Evolutionary conservation across 2,888 invertebrate species (phyloP), one percentile per base, ranked within the genome.

Genomic region (Miltochrista miniata): DNA sequence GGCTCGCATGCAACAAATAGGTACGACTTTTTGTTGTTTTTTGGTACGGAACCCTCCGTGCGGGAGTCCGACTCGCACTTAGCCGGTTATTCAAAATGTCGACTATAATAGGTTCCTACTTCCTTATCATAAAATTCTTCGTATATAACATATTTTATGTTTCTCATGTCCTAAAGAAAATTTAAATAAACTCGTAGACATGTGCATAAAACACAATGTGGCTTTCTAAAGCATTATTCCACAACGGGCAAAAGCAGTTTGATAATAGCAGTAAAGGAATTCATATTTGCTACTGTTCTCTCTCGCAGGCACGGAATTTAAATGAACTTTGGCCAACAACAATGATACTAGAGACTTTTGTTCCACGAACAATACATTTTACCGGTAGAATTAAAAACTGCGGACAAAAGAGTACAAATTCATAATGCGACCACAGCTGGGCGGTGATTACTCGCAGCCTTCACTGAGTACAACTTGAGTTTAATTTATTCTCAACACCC

Each of bases 261-360:
- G 84, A 89, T 87, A 90, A 89, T 88, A 77, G 85, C 76, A 81
- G 83, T 83, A 86, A 86, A 87, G 86, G 86, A 87, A 89, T 88
- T 89, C 89, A 89, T 88, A 90, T 89, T 90, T 88, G 88, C 87
- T 83, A 88, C 88, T 83, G 89, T 88, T 87, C 83, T 78, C 85
- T 85, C 87, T 88, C 86, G 87, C 87, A 82, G 84, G 82, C 79
- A 72, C 79, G 79, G 89, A 90, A 90, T 90, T 88, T 87, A 90
- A 90, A 90, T 90, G 89, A 90, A 90, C 90, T 90, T 88, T 89
- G 86, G 84, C 86, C 85, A 85, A 86, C 89, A 87, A 89, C 87
- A 89, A 90, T 90, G 89, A 89, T 87, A 89, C 86, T 83, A 78
- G 80, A 79, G 81, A 85, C 88, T 87, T 87, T 90, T 90, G 90